A percentile compares a stretch with the other conserved stretches of the same genome.
Conservation (phyloP, 2,888 invertebrate genomes). For the Rhagonycha fulva region DNA sequence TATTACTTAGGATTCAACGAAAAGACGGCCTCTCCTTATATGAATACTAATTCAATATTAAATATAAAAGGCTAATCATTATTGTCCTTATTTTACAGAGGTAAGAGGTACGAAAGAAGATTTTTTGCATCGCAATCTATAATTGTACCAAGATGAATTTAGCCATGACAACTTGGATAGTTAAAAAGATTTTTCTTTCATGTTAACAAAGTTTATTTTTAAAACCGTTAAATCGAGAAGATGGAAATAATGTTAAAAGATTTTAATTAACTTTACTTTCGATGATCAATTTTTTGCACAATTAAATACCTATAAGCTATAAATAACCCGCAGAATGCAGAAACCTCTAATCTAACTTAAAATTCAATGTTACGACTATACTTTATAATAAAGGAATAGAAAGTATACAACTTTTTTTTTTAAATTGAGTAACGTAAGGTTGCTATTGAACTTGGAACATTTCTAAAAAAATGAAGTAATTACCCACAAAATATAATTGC, state of each 20-base stretch:
- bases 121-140: neutral
- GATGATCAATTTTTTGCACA: neutral
- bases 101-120: neutral
- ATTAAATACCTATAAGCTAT: neutral
- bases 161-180: neutral
- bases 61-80: neutral
- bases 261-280: neutral
- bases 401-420: neutral
- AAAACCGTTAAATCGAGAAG: neutral
- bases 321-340: neutral
- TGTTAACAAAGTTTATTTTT: neutral
- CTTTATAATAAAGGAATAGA: neutral
- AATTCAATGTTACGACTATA: neutral
- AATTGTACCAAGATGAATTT: neutral
- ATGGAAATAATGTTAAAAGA: neutral
- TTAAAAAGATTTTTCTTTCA: neutral
- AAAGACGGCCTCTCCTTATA: neutral
- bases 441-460: neutral
- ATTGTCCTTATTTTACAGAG: neutral
- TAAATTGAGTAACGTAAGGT: neutral
- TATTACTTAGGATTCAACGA: neutral
- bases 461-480: slow-evolving; percentile 3
- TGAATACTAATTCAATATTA: neutral
- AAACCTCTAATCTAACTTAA: neutral
- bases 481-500: neutral